phyloP scores from a whole-genome alignment of 2,113 vertebrate species.

The Indri indri region DNA sequence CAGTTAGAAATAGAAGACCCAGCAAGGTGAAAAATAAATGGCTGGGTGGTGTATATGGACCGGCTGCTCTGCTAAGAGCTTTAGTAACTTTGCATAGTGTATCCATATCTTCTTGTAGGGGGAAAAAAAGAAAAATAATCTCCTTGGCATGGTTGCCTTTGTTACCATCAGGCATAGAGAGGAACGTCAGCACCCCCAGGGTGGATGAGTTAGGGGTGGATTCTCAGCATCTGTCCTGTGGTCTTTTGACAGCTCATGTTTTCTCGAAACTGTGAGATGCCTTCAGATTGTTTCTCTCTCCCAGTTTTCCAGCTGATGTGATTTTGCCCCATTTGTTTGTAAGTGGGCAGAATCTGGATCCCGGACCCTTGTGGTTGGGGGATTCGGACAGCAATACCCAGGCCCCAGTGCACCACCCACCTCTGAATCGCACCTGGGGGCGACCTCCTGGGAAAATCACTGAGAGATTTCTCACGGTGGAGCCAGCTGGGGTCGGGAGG shows the following conservation, averaged over 20 bases:
- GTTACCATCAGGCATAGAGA: fast-evolving
- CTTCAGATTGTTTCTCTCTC: neutral
- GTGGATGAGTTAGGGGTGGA: neutral
- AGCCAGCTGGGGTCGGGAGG: fast-evolving
- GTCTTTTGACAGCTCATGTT: neutral
- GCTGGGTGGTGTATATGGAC: conserved; percentile 34
- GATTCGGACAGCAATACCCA: neutral
- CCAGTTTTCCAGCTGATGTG: neutral
- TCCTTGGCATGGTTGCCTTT: neutral
- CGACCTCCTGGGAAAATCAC: neutral
- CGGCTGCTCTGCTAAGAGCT: conserved; percentile 19
- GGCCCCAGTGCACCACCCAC: fast-evolving
- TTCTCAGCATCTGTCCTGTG: neutral
- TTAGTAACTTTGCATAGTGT: neutral
- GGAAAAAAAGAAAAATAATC: neutral
- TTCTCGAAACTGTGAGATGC: neutral
- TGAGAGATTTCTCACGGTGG: neutral
- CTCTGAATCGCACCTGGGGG: neutral
- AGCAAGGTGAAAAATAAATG: conserved; percentile 60
- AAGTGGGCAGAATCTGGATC: neutral
- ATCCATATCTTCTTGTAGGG: neutral
- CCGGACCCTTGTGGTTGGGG: neutral
- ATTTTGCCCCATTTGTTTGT: neutral
- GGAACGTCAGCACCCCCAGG: neutral
- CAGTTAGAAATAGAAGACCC: conserved; percentile 66